Base-by-base conservation (phyloP, 2,797 vertebrate genomes). In the Hydrolagus colliei region DNA sequence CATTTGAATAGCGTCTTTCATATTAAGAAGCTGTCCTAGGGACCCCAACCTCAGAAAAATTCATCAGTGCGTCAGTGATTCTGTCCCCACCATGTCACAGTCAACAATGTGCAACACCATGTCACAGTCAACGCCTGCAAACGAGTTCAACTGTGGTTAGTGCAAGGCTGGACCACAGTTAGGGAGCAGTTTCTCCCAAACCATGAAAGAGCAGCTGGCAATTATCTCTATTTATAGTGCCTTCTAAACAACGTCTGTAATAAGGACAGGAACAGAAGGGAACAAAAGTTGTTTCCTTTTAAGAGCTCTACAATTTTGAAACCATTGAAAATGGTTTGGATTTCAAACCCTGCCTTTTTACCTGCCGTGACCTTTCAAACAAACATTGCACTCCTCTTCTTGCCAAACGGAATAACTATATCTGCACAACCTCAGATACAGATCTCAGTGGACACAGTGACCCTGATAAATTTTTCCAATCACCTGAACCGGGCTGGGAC, bases 221-320 rank as follows among this genome's bases (percentile, higher is more conserved):
- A 67, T 80, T 80, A 65, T 65, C n/a, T 65, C 78, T 80, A 27
- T 65, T 63, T 27, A 65, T 27, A 79, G n/a, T 13, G 13, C 61
- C 65, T 63, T 80, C 32, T 62, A 80, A 63, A 22, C 16, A 80
- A 6, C 27, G 11, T 80, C 61, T 80, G 62, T 32, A 65, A 80
- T 65, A 80, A 63, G 14, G n/a, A 63, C 12, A 63, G 61, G n/a
- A 79, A 63, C 63, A 62, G 62, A 78, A 78, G 76, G 61, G n/a
- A 79, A 63, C 63, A 62, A 79, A 78, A 78, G 76, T 79, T 63
- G 22, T 79, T 76, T 79, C 61, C 63, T 79, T 79, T 22, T 11
- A n/a, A 63, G 22, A 27, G 61, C n/a, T 61, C 76, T 79, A n/a
- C 76, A 79, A 79, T 79, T 79, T 79, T 79, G 8, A 79, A 79